Conservation (phyloP, 2,888 invertebrate genomes). For the Hypomecis atomaria region DNA sequence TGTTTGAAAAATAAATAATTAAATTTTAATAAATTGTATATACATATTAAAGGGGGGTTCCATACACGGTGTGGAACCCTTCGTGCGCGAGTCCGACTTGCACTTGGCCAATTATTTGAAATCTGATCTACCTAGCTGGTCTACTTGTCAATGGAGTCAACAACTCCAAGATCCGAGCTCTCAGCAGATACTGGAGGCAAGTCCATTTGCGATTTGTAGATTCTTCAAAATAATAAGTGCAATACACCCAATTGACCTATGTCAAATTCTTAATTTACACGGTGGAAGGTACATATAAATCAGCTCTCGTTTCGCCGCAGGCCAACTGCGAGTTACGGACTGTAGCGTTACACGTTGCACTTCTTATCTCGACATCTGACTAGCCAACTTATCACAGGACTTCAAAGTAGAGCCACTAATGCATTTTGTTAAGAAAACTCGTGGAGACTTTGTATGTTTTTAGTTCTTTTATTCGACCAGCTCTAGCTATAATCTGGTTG, state of each 20-base stretch:
- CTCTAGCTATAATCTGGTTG: background rate
- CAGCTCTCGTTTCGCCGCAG: constrained; percentile 52
- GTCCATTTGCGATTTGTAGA: too few species aligned
- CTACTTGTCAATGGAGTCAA: too few species aligned
- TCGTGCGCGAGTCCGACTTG: too few species aligned
- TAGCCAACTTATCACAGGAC: constrained; percentile 34
- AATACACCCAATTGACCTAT: background rate
- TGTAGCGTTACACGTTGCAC: constrained; percentile 69
- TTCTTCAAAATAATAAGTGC: background rate
- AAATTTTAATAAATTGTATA: too few species aligned
- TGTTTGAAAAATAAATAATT: too few species aligned
- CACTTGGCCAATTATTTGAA: too few species aligned
- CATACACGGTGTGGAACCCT: too few species aligned
- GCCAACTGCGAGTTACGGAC: constrained; percentile 26
- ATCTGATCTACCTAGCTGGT: too few species aligned
- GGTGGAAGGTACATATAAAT: constrained; percentile 66
- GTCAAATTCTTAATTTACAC: constrained; percentile 59
- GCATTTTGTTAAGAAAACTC: background rate
- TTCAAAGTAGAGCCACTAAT: background rate
- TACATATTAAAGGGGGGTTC: too few species aligned
- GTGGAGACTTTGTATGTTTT: background rate
- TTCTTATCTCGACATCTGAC: constrained; percentile 76
- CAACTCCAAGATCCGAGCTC: too few species aligned
- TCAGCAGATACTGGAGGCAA: too few species aligned
- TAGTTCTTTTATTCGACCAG: background rate